Conservation (phyloP, 2,888 invertebrate species). For the Merodon equestris region DNA sequence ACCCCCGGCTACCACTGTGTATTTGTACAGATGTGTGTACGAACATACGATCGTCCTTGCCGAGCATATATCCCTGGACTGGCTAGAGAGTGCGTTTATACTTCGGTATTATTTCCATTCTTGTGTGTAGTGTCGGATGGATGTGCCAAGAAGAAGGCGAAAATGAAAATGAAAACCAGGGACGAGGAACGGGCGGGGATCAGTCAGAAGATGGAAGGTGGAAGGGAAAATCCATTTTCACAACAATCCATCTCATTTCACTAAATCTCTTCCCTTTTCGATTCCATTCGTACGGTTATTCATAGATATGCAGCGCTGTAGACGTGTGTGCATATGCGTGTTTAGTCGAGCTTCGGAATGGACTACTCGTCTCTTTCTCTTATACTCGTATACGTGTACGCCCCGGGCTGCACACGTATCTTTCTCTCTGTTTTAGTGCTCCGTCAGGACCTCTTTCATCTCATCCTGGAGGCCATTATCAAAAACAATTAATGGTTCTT, state of each 20-base stretch:
- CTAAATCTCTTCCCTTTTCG: conserved; percentile 50
- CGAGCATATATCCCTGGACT: background rate
- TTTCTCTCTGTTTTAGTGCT: conserved; percentile 47
- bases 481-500: conserved; percentile 72
- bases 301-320: background rate
- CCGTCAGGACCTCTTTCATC: conserved; percentile 56
- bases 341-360: too few relatives aligned
- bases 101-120: conserved; percentile 9
- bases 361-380: conserved; percentile 14
- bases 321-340: background rate
- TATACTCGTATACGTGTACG: too few relatives aligned
- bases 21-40: conserved; percentile 4
- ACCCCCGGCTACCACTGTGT: background rate
- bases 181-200: background rate
- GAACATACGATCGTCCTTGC: conserved; percentile 2
- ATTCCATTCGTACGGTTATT: conserved; percentile 1
- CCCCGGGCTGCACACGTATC: conserved; percentile 64
- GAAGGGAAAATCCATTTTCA: conserved; percentile 55
- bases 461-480: conserved; percentile 70
- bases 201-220: background rate
- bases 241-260: conserved; percentile 69
- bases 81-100: conserved; percentile 28
- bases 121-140: conserved; percentile 11
- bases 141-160: conserved; percentile 21
- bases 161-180: background rate